Percentiles rank a stretch among this genome's conserved stretches.
Evolutionary conservation across 2,797 vertebrate species (phyloP).

Genomic region (Xiphorhynchus erythropygius): DNA sequence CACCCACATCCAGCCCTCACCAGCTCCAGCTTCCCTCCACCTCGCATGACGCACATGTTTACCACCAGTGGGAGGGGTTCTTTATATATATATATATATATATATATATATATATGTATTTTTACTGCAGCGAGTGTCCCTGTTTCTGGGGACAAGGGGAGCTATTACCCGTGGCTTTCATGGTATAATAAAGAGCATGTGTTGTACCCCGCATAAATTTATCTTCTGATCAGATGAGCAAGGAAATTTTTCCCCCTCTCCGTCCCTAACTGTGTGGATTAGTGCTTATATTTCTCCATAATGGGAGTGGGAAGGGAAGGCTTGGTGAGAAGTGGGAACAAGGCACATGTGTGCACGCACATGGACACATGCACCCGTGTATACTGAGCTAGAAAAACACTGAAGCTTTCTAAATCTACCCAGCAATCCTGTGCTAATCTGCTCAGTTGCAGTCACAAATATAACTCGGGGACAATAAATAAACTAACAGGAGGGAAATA

Average conservation of each 20-base stretch:
- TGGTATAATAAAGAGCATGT: neutral
- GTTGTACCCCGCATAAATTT: conserved; percentile 16
- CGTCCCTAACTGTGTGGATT: neutral
- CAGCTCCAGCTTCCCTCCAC: conserved; percentile 38
- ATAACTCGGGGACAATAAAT: conserved; percentile 41
- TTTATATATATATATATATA: neutral
- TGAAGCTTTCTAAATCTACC: neutral
- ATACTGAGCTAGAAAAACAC: neutral
- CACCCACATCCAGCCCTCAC: conserved; percentile 17
- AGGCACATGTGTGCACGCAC: neutral
- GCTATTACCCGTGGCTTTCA: neutral
- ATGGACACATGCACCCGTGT: neutral
- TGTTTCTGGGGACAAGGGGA: conserved; percentile 17
- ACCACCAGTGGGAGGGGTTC: conserved; percentile 29
- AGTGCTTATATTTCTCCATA: neutral
- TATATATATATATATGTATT: neutral
- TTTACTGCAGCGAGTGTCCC: conserved; percentile 17
- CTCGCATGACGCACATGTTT: conserved; percentile 34
- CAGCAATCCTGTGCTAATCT: neutral
- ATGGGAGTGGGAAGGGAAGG: neutral
- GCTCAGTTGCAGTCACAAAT: neutral
- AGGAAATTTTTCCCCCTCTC: neutral
- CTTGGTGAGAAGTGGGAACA: neutral
- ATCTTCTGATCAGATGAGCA: neutral
- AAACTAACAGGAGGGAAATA: conserved; percentile 13